Evolutionary conservation across 92 coral and sea anemone species (phyloP).

Genomic region (Bergia sp.): DNA sequence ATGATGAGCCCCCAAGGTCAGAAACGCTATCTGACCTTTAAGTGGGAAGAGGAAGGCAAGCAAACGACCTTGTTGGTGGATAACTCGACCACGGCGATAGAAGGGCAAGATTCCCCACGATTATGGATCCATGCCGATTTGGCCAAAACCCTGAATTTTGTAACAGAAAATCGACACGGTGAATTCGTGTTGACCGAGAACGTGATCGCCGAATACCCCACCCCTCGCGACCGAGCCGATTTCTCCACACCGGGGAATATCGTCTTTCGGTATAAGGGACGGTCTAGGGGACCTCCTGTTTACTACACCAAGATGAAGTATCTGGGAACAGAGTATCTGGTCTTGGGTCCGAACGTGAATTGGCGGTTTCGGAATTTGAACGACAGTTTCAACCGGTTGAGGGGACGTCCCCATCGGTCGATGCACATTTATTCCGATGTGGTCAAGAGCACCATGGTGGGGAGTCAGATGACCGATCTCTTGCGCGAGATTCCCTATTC

Average conservation of each 20-base stretch:
- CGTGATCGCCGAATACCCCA: too few relatives aligned
- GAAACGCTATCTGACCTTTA: constrained; percentile 4
- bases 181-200: too few relatives aligned
- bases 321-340: constrained; percentile 6
- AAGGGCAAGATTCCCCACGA: not conserved
- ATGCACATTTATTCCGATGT: too few relatives aligned
- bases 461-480: too few relatives aligned
- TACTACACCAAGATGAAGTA: constrained; percentile 10
- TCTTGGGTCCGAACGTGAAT: not conserved
- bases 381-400: not conserved
- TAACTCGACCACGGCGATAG: constrained; percentile 6
- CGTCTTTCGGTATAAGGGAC: not conserved
- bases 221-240: not conserved
- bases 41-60: not conserved
- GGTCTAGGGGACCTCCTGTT: constrained; percentile 1
- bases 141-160: not conserved
- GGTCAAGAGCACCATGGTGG: too few relatives aligned
- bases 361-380: not conserved
- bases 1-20: not conserved
- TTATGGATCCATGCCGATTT: not conserved
- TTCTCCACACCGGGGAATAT: not conserved
- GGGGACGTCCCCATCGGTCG: not conserved
- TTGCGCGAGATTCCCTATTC: not conserved
- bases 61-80: constrained; percentile 9
- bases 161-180: not conserved